phyloP scores from a whole-genome alignment of 1,140 invertebrate species.

The Eufriesea mexicana region DNA sequence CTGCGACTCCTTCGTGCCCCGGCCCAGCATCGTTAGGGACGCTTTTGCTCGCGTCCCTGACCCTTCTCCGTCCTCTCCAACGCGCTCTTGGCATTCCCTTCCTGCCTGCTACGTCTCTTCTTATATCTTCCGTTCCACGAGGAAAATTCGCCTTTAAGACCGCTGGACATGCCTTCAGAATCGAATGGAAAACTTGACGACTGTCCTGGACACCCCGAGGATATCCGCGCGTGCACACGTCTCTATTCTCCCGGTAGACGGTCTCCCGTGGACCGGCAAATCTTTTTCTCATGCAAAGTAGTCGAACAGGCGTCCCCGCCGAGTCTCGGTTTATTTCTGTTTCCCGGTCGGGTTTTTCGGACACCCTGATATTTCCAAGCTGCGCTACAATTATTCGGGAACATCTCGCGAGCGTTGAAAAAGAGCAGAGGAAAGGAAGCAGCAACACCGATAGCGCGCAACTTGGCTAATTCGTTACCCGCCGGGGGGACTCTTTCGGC shows the following conservation, averaged over 20 bases:
- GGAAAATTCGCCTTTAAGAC: slow-evolving; percentile 52
- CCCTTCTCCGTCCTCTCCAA: slow-evolving; percentile 1
- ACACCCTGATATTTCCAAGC: neutral
- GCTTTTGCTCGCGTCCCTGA: slow-evolving; percentile 58
- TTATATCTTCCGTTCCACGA: slow-evolving; percentile 20
- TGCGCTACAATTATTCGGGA: neutral
- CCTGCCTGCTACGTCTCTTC: slow-evolving; percentile 1
- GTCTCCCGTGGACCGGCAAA: neutral
- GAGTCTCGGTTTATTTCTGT: neutral
- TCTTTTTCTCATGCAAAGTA: slow-evolving; percentile 59
- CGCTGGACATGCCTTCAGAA: neutral
- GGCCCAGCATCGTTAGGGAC: slow-evolving; percentile 75
- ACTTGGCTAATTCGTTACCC: neutral
- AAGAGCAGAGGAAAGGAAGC: neutral
- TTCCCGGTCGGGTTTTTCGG: neutral
- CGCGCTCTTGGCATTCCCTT: neutral
- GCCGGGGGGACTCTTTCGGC: too few species aligned
- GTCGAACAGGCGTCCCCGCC: neutral
- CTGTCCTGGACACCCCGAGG: slow-evolving; percentile 2
- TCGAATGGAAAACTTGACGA: slow-evolving; percentile 62
- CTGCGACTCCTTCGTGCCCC: slow-evolving; percentile 45
- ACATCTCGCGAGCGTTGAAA: neutral
- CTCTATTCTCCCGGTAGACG: neutral
- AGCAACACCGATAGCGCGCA: neutral
- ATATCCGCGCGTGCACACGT: neutral